Evolutionary conservation across 2,797 vertebrate species (phyloP), one percentile per base, ranked within the genome.

Genomic region (Hemitrygon akajei): DNA sequence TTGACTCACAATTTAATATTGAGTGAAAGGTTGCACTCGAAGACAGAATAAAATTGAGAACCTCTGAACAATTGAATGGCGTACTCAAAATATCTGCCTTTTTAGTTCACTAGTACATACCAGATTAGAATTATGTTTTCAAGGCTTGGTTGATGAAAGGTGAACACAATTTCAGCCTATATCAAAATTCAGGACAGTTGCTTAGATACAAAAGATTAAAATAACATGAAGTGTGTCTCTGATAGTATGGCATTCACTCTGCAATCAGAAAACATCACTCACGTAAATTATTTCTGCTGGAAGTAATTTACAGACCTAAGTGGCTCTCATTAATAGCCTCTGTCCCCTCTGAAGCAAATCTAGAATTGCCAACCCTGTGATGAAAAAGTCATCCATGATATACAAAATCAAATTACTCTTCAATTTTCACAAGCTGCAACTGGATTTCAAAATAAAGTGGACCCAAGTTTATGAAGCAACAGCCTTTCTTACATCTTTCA

Each of bases 141-240:
- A 89, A 69, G 86, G 86, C 37, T 37, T 69, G n/a, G 63, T 10
- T 89, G 60, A 37, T 89, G 86, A 89, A 69, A 69, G 63, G 34
- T 69, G 86, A 89, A 69, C 63, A 69, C 60, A 37, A 34, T 69
- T 89, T 37, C 63, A 69, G 86, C 63, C 63, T 34, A 69, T 89
- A 89, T 66, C 60, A 37, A 89, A 89, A 89, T 89, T 89, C 63
- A 89, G 86, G 37, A 89, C 86, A 89, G 86, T 89, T 89, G 86
- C 86, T 89, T 89, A 89, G 86, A 89, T 89, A 69, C 86, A 69
- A 89, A 89, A 89, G 86, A 69, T 66, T 89, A 89, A 89, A 89
- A 89, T 89, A 89, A 89, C 86, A 66, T 20, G 66, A 69, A 89
- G 63, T n/a, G 86, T 69, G n/a, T 60, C 30, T 66, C 86, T 18